These are phyloP conservation scores for Bombus sylvicola DNA, from an alignment of 1,140 invertebrate species.

Conservation along the genomic window DNA sequence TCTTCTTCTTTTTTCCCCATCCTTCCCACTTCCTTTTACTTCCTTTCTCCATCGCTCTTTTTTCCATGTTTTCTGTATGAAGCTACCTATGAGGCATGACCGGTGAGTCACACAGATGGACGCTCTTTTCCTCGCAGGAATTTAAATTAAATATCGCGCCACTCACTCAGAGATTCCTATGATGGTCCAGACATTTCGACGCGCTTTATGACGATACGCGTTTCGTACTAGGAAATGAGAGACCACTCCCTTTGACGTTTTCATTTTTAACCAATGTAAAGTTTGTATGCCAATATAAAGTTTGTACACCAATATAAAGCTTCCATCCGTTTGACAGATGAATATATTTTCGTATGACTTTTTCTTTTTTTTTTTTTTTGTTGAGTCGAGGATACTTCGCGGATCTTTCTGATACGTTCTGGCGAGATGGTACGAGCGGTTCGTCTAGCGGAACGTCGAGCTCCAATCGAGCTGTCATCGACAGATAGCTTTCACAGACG, in stretches of 20 bases:
- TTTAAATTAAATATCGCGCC: conserved; percentile 47
- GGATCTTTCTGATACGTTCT: not conserved
- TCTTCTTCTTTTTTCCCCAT: not conserved
- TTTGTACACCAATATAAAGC: not conserved
- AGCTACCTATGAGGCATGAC: not conserved
- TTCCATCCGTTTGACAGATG: not conserved
- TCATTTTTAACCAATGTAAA: not conserved
- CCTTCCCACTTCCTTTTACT: not conserved
- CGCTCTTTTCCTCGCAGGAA: not conserved
- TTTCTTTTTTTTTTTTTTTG: not conserved
- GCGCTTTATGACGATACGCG: not conserved
- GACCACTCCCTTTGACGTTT: not conserved
- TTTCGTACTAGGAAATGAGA: not conserved
- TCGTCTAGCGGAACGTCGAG: not conserved
- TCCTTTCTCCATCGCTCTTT: not conserved
- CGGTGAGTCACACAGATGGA: not conserved
- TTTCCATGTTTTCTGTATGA: not conserved
- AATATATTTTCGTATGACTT: not conserved
- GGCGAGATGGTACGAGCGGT: too few relatives aligned
- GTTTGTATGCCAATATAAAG: not conserved
- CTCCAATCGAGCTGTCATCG: not conserved
- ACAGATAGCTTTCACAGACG: not conserved
- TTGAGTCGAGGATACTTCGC: too few relatives aligned
- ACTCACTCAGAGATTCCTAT: not conserved
- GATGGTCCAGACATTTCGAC: not conserved